These are phyloP conservation scores for Exaiptasia diaphana DNA, from an alignment of 64 coral and sea anemone species.

Conservation along the genomic window DNA sequence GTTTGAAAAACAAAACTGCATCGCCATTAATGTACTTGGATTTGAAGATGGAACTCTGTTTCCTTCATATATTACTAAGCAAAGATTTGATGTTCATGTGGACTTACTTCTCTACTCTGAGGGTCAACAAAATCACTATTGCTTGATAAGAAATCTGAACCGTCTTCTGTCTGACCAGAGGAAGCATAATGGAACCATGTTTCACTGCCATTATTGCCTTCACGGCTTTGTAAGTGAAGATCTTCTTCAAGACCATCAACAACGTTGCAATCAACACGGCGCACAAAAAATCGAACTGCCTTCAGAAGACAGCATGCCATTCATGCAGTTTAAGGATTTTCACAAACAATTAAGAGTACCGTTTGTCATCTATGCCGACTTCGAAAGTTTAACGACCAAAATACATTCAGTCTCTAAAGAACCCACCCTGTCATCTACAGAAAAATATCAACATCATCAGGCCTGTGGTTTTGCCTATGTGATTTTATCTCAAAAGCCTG, in stretches of 20 bases:
- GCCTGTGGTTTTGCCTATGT: conserved; percentile 30
- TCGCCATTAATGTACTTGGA: not conserved
- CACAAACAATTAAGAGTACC: conserved; percentile 39
- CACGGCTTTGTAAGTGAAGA: conserved; percentile 49
- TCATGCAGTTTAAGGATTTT: conserved; percentile 41
- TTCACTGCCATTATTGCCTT: conserved; percentile 41
- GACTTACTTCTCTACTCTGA: conserved; percentile 1
- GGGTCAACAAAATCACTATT: conserved; percentile 2
- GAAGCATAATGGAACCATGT: conserved; percentile 19
- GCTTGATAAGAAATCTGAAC: conserved; percentile 32
- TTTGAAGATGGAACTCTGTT: not conserved
- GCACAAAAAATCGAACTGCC: conserved; percentile 21
- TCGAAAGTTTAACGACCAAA: not conserved
- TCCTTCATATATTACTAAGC: conserved; percentile 26
- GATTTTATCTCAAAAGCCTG: not conserved
- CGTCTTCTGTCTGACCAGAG: not conserved
- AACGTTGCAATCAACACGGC: conserved; percentile 10
- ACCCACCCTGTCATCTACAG: conserved; percentile 5
- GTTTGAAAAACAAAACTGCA: not conserved
- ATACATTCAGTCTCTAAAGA: conserved; percentile 2
- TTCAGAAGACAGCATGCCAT: not conserved
- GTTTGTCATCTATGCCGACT: not conserved
- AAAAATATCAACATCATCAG: conserved; percentile 43
- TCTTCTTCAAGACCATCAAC: conserved; percentile 14
- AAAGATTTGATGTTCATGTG: not conserved